Conservation (phyloP, 2,888 invertebrate genomes). For the Loripinus fragilis region DNA sequence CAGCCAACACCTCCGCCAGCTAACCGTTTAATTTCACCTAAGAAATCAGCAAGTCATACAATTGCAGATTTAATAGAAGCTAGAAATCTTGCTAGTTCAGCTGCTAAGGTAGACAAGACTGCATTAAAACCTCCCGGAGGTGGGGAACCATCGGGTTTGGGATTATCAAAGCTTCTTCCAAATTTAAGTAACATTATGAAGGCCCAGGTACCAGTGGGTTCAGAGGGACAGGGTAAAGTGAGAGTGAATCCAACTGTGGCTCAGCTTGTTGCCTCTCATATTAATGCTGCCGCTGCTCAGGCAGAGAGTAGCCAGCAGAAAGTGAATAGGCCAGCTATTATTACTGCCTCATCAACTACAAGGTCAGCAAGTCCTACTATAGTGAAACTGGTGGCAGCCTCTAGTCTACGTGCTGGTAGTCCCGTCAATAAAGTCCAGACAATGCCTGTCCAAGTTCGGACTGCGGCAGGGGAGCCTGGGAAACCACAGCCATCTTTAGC, state of each 20-base stretch:
- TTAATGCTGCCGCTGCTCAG: constrained; percentile 41
- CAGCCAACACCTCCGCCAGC: neutral
- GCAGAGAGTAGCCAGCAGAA: neutral
- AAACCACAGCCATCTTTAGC: neutral
- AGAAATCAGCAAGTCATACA: constrained; percentile 44
- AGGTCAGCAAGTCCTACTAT: constrained; percentile 50
- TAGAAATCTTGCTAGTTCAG: constrained; percentile 39
- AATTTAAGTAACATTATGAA: constrained; percentile 54
- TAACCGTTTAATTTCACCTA: constrained; percentile 11
- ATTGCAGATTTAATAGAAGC: constrained; percentile 55
- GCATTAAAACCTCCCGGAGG: neutral
- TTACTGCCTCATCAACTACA: constrained; percentile 35
- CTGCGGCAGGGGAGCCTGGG: neutral
- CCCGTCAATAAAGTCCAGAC: constrained; percentile 15
- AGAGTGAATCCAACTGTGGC: constrained; percentile 57
- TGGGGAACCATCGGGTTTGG: neutral
- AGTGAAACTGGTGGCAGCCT: constrained; percentile 50
- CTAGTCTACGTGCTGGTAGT: constrained; percentile 44
- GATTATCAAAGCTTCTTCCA: neutral
- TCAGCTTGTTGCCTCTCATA: constrained; percentile 50
- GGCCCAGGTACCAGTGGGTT: constrained; percentile 43
- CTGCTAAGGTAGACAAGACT: neutral
- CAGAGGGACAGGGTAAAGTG: constrained; percentile 42
- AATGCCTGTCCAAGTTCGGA: neutral
- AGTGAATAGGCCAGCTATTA: neutral